Evolutionary conservation across 2,797 vertebrate genomes (phyloP), one percentile per base, ranked within the genome.

Genomic region (Anguilla marmorata): DNA sequence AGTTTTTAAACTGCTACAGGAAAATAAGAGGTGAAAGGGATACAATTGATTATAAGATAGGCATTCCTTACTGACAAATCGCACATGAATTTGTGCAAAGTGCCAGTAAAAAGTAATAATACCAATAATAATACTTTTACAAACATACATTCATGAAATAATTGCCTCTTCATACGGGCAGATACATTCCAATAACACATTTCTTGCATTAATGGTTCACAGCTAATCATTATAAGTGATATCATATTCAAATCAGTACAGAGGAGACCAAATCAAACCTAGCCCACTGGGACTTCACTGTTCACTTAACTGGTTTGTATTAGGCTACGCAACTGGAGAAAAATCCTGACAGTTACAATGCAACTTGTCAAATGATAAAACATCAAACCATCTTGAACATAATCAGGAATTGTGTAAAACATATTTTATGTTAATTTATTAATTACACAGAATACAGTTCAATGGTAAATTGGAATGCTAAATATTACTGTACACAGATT

Each of bases 371-470:
- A 66, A 66, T 4, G 33, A 37, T 9, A n/a, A 37, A n/a, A n/a
- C 58, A 33, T 37, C 12, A 58, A 0, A 84, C 79, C 21, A 24
- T 0, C 66, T 72, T 30, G 9, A 87, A 54, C 3, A 54, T 45
- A 84, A 8, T 27, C 60, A 24, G 5, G 24, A 63, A 24, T n/a
- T 63, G 60, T 24, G 21, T 63, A 63, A n/a, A 63, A 63, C 54
- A 63, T 63, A 63, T 63, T 63, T 63, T 0, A 63, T 24, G 11
- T 63, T 6, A 5, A 63, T 63, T 7, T n/a, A n/a, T 63, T 63
- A 5, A 24, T 63, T 86, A 89, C 85, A 84, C 66, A 72, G 2
- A 27, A 72, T 12, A 30, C 72, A 89, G 79, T 86, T 84, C 19
- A 63, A 63, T 63, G 21, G 5, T 24, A 63, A 63, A n/a, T 41